phyloP scores from a whole-genome alignment of 2,113 vertebrate genomes.

The Serilophus lunatus region DNA sequence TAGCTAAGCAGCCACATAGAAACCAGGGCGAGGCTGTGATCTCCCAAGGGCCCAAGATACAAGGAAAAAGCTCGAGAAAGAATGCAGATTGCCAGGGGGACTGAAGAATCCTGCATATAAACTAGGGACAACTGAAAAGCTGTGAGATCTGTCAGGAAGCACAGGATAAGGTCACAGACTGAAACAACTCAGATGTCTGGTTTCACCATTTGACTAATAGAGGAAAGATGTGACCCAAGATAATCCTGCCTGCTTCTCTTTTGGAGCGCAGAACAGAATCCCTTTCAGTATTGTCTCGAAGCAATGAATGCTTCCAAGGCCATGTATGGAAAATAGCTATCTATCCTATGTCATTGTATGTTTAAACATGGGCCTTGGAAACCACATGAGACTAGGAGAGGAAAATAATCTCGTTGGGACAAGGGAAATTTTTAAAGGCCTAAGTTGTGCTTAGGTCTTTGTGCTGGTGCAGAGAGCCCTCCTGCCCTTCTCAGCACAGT shows the following conservation, averaged over 20 bases:
- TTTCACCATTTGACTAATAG: slow-evolving; percentile 24
- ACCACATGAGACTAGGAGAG: neutral
- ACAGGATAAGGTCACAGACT: slow-evolving; percentile 13
- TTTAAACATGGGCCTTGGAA: slow-evolving; percentile 44
- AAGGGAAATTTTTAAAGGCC: neutral
- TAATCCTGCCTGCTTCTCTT: slow-evolving; percentile 30
- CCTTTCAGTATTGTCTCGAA: slow-evolving; percentile 15
- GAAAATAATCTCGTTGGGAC: slow-evolving; percentile 17
- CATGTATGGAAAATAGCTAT: slow-evolving; percentile 53
- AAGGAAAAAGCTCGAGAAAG: neutral
- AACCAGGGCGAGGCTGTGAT: neutral
- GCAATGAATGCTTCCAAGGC: slow-evolving; percentile 1
- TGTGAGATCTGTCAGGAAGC: slow-evolving; percentile 2
- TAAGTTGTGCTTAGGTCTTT: neutral
- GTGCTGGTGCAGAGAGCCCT: neutral
- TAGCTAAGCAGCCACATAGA: neutral
- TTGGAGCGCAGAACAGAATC: neutral
- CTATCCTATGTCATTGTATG: slow-evolving; percentile 49
- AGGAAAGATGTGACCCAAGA: slow-evolving; percentile 50
- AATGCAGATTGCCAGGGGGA: slow-evolving; percentile 3
- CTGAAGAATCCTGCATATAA: slow-evolving; percentile 24
- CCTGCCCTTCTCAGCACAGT: neutral
- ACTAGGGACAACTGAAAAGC: slow-evolving; percentile 24
- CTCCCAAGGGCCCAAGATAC: neutral
- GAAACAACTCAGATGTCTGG: slow-evolving; percentile 46